Conservation (phyloP, 2,888 invertebrate genomes). For the Ormia ochracea region DNA sequence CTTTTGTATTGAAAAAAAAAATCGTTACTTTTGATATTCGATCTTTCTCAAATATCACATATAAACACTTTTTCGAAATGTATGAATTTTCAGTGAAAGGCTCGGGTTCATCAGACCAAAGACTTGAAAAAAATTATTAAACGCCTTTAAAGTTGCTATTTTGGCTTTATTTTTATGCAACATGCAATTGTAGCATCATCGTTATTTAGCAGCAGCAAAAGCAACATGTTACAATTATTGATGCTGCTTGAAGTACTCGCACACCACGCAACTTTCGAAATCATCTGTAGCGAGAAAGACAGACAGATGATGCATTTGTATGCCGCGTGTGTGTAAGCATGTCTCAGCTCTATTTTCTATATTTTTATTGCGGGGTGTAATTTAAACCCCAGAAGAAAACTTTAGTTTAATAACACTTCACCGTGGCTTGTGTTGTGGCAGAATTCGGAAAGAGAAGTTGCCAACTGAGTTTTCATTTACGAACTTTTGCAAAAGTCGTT, state of each 20-base stretch:
- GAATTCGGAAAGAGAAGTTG: too few relatives aligned
- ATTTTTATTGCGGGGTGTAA: constrained; percentile 47
- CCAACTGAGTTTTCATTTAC: neutral
- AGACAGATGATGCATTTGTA: too few relatives aligned
- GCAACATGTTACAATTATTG: constrained; percentile 16
- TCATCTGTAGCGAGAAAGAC: neutral
- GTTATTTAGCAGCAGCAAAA: neutral
- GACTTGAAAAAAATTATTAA: constrained; percentile 28
- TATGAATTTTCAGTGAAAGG: neutral
- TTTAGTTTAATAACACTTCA: constrained; percentile 6
- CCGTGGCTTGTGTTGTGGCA: neutral
- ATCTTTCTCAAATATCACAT: neutral
- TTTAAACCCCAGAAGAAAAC: constrained; percentile 41
- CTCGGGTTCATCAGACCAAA: constrained; percentile 54
- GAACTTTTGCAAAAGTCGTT: neutral
- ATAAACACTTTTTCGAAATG: neutral
- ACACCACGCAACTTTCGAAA: constrained; percentile 27
- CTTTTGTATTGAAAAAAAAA: neutral
- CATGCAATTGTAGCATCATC: constrained; percentile 57
- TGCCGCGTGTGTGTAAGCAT: too few relatives aligned
- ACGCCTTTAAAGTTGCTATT: constrained; percentile 38
- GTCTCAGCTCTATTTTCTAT: constrained; percentile 11
- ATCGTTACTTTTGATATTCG: neutral
- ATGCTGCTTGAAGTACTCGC: constrained; percentile 40
- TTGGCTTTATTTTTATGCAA: constrained; percentile 53